Percentiles rank a stretch among this genome's conserved stretches.
Conservation (phyloP, 2,797 vertebrate species). For the Lepidocolaptes lacrymiger region DNA sequence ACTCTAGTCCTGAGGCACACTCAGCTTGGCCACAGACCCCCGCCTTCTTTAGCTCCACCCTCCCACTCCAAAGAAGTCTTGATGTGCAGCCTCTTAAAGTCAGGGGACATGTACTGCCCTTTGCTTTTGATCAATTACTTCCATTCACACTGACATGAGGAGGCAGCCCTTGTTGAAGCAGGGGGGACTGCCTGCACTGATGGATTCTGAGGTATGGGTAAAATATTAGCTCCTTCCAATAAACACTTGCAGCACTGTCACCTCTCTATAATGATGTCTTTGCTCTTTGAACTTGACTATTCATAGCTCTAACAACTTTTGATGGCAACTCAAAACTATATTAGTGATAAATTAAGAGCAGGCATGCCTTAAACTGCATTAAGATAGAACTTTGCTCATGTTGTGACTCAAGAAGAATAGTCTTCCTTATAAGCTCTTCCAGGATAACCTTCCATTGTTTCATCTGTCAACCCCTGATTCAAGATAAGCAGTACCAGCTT, state of each 20-base stretch:
- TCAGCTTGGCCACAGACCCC: neutral
- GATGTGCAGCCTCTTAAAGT: neutral
- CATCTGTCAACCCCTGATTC: neutral
- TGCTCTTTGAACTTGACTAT: neutral
- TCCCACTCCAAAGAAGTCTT: neutral
- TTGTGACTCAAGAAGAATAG: neutral
- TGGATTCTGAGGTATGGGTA: accelerated
- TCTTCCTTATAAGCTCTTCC: neutral
- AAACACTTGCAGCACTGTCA: neutral
- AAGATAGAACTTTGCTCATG: neutral
- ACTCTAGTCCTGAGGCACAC: neutral
- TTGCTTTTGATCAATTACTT: neutral
- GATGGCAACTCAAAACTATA: neutral
- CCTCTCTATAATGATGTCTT: neutral
- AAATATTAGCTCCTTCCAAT: neutral
- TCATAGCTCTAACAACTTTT: neutral
- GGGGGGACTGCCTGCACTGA: neutral
- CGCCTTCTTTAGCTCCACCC: neutral
- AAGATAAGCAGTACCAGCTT: neutral
- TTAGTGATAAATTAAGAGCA: neutral
- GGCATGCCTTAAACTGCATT: neutral
- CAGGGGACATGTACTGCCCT: neutral
- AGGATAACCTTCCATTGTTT: neutral
- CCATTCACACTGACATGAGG: neutral
- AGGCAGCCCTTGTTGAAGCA: neutral